phyloP scores from a whole-genome alignment of 2,888 invertebrate genomes.

The Agrochola macilenta region DNA sequence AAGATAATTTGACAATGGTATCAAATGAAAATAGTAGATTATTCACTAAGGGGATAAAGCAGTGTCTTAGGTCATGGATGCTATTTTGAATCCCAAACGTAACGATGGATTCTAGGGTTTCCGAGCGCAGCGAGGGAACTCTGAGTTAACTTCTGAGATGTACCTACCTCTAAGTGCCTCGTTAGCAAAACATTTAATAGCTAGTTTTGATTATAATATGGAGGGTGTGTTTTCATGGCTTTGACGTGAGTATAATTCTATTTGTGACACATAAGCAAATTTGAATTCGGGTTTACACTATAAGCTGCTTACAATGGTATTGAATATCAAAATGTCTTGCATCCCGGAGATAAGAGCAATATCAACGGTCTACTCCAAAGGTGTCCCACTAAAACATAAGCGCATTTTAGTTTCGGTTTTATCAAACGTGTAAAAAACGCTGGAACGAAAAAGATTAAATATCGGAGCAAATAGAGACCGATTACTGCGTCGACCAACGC shows the following conservation, averaged over 20 bases:
- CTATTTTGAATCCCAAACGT: neutral
- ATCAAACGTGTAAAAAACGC: slow-evolving; percentile 1
- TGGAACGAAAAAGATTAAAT: slow-evolving; percentile 18
- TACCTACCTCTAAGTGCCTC: neutral
- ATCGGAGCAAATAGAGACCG: slow-evolving; percentile 10
- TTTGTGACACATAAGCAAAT: neutral
- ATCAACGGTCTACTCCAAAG: neutral
- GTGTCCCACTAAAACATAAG: no score
- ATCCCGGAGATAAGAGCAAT: slow-evolving; percentile 4
- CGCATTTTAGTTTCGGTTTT: neutral
- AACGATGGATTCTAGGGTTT: neutral
- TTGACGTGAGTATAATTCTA: neutral
- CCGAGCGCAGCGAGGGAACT: no score
- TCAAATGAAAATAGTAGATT: neutral
- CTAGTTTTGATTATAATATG: neutral
- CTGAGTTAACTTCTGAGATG: neutral
- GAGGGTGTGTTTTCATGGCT: no score
- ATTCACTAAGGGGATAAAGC: neutral
- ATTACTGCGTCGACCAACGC: neutral
- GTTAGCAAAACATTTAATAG: neutral
- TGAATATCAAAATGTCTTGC: slow-evolving; percentile 21
- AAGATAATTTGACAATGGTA: neutral
- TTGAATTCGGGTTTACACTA: slow-evolving; percentile 2
- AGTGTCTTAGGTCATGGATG: neutral
- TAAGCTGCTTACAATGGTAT: slow-evolving; percentile 16